Evolutionary conservation across 2,113 vertebrate species (phyloP).

Genomic region (Crotalus viridis): DNA sequence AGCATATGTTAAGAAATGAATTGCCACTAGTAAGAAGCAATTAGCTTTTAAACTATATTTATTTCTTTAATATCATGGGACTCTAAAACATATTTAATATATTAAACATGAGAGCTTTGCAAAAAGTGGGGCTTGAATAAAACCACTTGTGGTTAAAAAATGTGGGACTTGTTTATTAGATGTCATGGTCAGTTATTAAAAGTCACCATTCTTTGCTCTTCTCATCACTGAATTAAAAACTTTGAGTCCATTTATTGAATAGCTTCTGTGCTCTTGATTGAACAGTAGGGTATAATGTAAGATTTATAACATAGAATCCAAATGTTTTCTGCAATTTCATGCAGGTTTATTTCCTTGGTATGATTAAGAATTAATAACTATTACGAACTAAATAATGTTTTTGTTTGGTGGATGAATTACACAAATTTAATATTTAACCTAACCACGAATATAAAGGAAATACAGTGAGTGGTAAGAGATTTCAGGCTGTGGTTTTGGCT

Average conservation of each 20-base stretch:
- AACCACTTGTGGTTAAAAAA: not conserved
- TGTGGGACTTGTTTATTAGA: not conserved
- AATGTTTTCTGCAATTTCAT: not conserved
- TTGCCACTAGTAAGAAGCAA: not conserved
- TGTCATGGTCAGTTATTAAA: not conserved
- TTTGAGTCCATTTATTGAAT: not conserved
- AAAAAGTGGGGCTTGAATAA: not conserved
- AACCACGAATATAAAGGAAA: not conserved
- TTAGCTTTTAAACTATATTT: not conserved
- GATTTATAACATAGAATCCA: not conserved
- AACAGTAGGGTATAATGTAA: not conserved
- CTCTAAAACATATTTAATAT: not conserved
- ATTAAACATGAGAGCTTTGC: not conserved
- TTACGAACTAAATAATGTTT: constrained; percentile 30
- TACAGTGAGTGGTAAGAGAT: not conserved
- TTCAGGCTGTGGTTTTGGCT: not conserved
- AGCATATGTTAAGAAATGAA: not conserved
- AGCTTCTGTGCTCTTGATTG: not conserved
- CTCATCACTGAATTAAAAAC: not conserved
- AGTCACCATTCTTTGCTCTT: not conserved
- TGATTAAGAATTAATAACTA: constrained; percentile 16
- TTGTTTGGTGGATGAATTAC: constrained; percentile 10
- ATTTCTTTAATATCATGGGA: not conserved
- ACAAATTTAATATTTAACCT: not conserved
- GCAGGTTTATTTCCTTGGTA: not conserved